Evolutionary conservation across 2,113 vertebrate genomes (phyloP).

Genomic region (Ranitomeya variabilis): DNA sequence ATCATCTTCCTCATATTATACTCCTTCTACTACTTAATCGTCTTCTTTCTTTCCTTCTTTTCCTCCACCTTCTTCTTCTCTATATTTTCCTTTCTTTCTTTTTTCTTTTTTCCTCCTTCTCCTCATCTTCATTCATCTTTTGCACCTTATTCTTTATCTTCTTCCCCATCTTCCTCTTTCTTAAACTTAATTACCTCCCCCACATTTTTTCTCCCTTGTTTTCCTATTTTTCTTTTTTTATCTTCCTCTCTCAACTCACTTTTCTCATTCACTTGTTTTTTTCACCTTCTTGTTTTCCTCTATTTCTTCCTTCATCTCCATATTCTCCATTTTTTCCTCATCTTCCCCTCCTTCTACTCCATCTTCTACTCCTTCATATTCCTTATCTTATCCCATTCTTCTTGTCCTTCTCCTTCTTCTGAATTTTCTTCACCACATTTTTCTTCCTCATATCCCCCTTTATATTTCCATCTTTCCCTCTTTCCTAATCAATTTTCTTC

Average conservation of each 20-base stretch:
- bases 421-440: no score
- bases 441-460: no score
- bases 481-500: no score
- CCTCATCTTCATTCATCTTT: not conserved
- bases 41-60: not conserved
- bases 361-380: not conserved
- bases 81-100: not conserved
- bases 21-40: not conserved
- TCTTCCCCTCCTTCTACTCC: not conserved
- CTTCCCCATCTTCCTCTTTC: no score
- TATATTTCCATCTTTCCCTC: no score
- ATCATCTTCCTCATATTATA: no score
- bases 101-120: no score
- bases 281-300: not conserved
- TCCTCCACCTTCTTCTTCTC: not conserved
- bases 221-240: no score
- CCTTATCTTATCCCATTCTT: not conserved
- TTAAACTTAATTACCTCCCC: no score
- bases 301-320: no score
- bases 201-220: no score
- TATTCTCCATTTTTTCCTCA: not conserved
- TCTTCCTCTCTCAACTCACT: no score
- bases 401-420: not conserved
- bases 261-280: not conserved
- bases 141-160: not conserved